Conservation (phyloP, 37 sponge, comb jelly and placozoan species). For the Spongilla lacustris region DNA sequence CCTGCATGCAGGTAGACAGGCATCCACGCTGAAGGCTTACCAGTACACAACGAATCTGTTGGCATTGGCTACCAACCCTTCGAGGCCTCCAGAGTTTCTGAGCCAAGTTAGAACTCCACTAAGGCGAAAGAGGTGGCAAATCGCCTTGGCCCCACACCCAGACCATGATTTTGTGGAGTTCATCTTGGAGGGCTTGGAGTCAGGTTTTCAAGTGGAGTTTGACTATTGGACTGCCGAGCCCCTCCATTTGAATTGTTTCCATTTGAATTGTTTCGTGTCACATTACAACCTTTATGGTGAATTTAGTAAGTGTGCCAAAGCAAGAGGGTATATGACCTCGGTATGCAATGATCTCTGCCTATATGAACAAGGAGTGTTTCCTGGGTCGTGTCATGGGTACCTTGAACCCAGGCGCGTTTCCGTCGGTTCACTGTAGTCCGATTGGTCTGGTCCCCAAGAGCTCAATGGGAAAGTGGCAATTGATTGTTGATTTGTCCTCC, state of each 20-base stretch:
- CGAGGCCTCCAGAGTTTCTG: not conserved
- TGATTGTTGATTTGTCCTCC: constrained; percentile 49
- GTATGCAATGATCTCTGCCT: not conserved
- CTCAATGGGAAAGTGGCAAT: constrained; percentile 26
- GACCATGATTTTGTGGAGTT: not conserved
- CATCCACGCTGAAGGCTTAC: constrained; percentile 1
- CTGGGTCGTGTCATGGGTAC: constrained; percentile 12
- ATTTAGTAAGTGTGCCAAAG: not conserved
- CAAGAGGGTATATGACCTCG: constrained; percentile 17
- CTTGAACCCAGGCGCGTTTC: not conserved
- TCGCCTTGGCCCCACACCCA: constrained; percentile 2
- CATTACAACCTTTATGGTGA: no score
- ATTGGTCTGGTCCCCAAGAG: constrained; percentile 40
- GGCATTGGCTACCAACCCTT: not conserved
- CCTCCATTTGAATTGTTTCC: no score
- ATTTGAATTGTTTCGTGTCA: no score
- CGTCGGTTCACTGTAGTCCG: not conserved
- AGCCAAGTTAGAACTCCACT: constrained; percentile 2
- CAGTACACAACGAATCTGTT: constrained; percentile 6
- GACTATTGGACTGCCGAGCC: not conserved
- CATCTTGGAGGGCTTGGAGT: constrained; percentile 4
- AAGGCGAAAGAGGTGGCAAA: constrained; percentile 11
- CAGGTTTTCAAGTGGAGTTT: constrained; percentile 31
- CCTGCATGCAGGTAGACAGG: not conserved
- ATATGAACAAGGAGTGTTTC: constrained; percentile 1